These are phyloP conservation scores for Centropristis striata DNA, from an alignment of 2,113 vertebrate species.

Conservation along the genomic window DNA sequence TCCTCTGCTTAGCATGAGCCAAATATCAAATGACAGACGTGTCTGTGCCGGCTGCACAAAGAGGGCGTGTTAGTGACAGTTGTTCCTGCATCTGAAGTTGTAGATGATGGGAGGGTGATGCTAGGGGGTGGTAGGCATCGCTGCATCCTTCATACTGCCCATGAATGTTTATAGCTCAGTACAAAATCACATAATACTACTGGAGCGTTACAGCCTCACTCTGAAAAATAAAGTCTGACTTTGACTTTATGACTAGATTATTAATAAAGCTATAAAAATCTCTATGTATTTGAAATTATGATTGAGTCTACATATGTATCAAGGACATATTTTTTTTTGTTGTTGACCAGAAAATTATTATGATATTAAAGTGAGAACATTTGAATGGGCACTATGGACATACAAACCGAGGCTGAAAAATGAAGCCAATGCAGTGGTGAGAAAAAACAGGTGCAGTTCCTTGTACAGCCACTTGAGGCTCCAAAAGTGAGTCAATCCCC, in stretches of 20 bases:
- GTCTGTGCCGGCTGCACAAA: conserved; percentile 72
- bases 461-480: too few relatives aligned
- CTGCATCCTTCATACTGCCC: conserved; percentile 15
- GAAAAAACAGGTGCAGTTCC: too few relatives aligned
- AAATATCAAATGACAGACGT: conserved; percentile 79
- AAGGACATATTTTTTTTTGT: neutral
- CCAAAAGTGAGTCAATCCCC: too few relatives aligned
- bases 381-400: neutral
- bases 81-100: conserved; percentile 58
- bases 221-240: neutral
- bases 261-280: neutral
- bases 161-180: conserved; percentile 35
- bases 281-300: neutral
- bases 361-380: conserved; percentile 1
- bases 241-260: neutral
- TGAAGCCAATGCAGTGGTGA: too few relatives aligned
- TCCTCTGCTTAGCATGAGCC: conserved; percentile 79
- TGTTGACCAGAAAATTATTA: neutral
- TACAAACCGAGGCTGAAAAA: neutral
- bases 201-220: neutral
- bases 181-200: neutral
- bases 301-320: neutral
- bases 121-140: neutral
- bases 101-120: conserved; percentile 41
- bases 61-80: conserved; percentile 76